Evolutionary conservation across 1,140 invertebrate genomes (phyloP), one percentile per base, ranked within the genome.

Genomic region (Danaus plexippus): DNA sequence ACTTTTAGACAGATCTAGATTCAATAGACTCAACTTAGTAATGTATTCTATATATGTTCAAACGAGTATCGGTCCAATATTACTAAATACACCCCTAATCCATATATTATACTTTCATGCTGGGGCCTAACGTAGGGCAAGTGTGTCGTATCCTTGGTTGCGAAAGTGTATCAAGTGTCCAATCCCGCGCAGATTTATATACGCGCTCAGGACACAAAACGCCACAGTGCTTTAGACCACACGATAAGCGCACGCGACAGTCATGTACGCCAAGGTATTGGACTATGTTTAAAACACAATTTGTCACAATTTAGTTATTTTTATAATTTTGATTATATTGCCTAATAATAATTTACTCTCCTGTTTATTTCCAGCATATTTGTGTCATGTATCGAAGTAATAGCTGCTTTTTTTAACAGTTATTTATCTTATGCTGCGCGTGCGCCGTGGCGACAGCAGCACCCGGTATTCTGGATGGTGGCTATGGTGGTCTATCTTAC

Each of bases 221-320:
- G 53, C 32, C 76, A 84, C 77, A 84, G 77, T 77, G 75, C 67
- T 70, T 53, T 51, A 53, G 55, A 67, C 57, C 53, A 55, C 65
- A 50, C 55, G 59, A 67, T 63, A 66, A 61, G 60, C 69, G 71
- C 77, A 73, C 73, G 71, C 76, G 60, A 71, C 75, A 69, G 71
- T 63, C 74, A 85, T 85, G 82, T 73, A 82, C 64, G 76, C 82
- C 65, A 85, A 85, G 82, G 82, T 85, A 82, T 51, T 55, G 15
- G 43, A 41, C 40, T 49, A 11, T n/a, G 15, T 49, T 49, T 49
- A 49, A n/a, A 10, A 32, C 1, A 49, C 11, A 40, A 46, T 54
- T 42, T 47, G 41, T 54, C 47, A 47, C 47, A 42, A 45, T 51
- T 18, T 22, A 45, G 50, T 42, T 52, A 10, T 9, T 11, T 40